Percentiles rank a stretch among this genome's conserved stretches.
Conservation (phyloP, 2,797 vertebrate species). For the Morus bassanus region DNA sequence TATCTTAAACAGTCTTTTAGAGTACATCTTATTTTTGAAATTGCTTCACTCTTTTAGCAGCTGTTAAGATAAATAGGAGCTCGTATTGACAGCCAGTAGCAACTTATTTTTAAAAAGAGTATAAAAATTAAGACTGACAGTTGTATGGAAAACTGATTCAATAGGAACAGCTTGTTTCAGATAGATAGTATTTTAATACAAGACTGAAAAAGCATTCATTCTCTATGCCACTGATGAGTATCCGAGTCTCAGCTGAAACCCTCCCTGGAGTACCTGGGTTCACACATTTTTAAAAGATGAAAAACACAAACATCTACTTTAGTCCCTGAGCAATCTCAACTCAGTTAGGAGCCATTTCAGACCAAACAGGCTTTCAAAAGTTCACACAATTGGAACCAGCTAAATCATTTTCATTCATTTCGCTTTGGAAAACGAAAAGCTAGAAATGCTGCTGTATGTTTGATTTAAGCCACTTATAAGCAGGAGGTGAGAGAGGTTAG, state of each 20-base stretch:
- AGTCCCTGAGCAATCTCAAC: not conserved
- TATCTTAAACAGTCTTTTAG: not conserved
- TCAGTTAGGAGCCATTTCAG: not conserved
- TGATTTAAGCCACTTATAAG: not conserved
- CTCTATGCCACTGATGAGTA: not conserved
- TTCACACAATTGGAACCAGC: not conserved
- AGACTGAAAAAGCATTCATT: not conserved
- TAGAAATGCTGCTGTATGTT: not conserved
- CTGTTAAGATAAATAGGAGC: not conserved
- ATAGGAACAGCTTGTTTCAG: not conserved
- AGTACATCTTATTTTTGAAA: not conserved
- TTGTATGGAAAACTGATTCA: not conserved
- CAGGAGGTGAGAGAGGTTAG: not conserved
- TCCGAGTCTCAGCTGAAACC: not conserved
- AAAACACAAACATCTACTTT: not conserved
- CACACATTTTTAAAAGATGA: not conserved
- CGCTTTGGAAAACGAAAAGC: not conserved
- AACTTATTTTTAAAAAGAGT: not conserved
- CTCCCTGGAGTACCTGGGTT: not conserved
- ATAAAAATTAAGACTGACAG: constrained; percentile 2
- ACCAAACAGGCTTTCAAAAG: not conserved
- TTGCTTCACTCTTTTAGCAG: not conserved
- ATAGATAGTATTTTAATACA: not conserved
- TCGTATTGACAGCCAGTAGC: not conserved
- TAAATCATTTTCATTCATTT: not conserved